Conservation (phyloP, 1,140 invertebrate species). For the Grapholita molesta region DNA sequence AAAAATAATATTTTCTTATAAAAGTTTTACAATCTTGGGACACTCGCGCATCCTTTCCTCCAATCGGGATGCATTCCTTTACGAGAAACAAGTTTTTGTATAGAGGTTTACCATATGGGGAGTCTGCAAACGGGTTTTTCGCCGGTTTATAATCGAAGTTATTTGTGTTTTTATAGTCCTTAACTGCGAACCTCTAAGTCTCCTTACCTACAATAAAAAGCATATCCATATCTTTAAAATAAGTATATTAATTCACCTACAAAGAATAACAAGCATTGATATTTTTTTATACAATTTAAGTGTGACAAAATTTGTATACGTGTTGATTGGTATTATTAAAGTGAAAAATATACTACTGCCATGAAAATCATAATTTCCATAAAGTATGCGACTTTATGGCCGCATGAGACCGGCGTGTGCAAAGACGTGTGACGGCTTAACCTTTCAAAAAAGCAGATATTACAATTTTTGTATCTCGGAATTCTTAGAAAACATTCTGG, state of each 20-base stretch:
- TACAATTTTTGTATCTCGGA: neutral
- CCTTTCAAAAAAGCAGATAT: no score
- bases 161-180: neutral
- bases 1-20: no score
- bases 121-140: neutral
- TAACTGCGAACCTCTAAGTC: no score
- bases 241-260: no score
- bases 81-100: neutral
- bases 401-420: neutral
- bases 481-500: neutral
- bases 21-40: no score
- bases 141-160: neutral
- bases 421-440: no score
- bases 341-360: neutral
- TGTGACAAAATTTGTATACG: no score
- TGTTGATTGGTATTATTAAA: no score
- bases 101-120: neutral
- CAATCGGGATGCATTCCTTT: neutral
- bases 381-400: neutral
- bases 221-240: no score
- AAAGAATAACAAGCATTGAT: no score
- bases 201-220: no score
- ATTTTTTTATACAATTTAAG: no score
- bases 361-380: neutral
- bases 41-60: neutral